phyloP scores from a whole-genome alignment of 37 sponge, comb jelly and placozoan genomes.

The Geodia barretti region DNA sequence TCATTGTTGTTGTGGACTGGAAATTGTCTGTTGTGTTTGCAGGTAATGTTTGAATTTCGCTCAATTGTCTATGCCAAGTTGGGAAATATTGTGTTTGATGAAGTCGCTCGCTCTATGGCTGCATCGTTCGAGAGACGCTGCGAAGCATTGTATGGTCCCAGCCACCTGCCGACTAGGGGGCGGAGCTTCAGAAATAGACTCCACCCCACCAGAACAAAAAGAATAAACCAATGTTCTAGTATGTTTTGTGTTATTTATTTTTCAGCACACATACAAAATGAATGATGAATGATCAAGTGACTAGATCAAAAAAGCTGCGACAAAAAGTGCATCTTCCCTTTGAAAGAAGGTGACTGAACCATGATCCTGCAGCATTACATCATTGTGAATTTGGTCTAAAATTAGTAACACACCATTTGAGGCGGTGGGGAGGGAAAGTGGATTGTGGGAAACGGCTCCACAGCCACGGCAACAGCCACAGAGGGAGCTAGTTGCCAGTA shows the following conservation, averaged over 20 bases:
- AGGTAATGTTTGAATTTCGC: slow-evolving; percentile 72
- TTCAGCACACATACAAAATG: background rate
- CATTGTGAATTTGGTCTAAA: too few relatives aligned
- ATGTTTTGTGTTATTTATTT: too few relatives aligned
- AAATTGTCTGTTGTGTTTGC: too few relatives aligned
- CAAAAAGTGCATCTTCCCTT: slow-evolving; percentile 9
- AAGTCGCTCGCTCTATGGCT: slow-evolving; percentile 65
- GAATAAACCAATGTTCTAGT: background rate
- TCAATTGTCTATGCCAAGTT: slow-evolving; percentile 49
- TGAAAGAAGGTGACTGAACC: slow-evolving; percentile 1
- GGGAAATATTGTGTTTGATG: slow-evolving; percentile 55
- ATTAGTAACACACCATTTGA: too few relatives aligned
- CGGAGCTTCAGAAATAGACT: background rate
- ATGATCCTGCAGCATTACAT: slow-evolving; percentile 16
- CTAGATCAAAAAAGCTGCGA: slow-evolving; percentile 19
- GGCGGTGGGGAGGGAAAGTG: slow-evolving; percentile 3
- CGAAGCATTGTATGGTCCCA: slow-evolving; percentile 41
- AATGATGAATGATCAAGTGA: slow-evolving; percentile 10
- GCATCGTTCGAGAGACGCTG: slow-evolving; percentile 65
- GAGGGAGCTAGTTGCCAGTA: background rate
- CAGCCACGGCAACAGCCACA: slow-evolving; percentile 16
- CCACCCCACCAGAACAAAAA: background rate
- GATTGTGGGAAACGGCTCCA: slow-evolving; percentile 18
- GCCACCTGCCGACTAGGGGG: slow-evolving; percentile 11
- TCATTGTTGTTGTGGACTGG: too few relatives aligned